Percentiles rank a stretch among this genome's conserved stretches.
Evolutionary conservation across 2,113 vertebrate species (phyloP).

Genomic region (Osmerus eperlanus): DNA sequence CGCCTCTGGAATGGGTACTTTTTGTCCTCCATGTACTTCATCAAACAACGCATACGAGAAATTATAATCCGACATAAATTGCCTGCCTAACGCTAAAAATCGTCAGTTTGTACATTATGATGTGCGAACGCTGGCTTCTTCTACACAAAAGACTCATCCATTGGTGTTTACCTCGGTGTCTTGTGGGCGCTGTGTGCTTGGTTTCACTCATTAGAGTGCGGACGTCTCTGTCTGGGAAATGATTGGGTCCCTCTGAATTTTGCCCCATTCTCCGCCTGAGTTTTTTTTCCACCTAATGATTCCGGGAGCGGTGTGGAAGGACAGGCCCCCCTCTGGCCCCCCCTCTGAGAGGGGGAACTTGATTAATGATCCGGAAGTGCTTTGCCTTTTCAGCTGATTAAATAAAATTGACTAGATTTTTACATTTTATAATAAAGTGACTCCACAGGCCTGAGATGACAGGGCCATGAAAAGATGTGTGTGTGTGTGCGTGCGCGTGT

Average conservation of each 20-base stretch:
- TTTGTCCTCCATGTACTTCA: too few species aligned
- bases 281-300: conserved; percentile 75
- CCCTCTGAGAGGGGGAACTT: conserved; percentile 66
- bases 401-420: conserved; percentile 96
- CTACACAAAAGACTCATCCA: too few species aligned
- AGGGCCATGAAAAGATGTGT: conserved; percentile 77
- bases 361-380: conserved; percentile 96
- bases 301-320: conserved; percentile 73
- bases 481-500: neutral
- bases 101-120: too few species aligned
- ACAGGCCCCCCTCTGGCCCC: conserved; percentile 44
- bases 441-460: conserved; percentile 80
- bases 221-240: conserved; percentile 75
- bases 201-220: conserved; percentile 72
- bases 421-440: conserved; percentile 97
- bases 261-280: conserved; percentile 63
- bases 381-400: conserved; percentile 97
- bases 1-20: too few species aligned
- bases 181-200: conserved; percentile 75
- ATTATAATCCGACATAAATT: too few species aligned
- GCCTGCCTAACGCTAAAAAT: too few species aligned
- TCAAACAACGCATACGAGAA: too few species aligned
- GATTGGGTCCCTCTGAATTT: conserved; percentile 62
- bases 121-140: too few species aligned
- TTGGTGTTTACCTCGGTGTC: too few species aligned